Percentiles rank a stretch among this genome's conserved stretches.
These are phyloP conservation scores for Pipra filicauda DNA, from an alignment of 2,113 vertebrate species.

Conservation along the genomic window DNA sequence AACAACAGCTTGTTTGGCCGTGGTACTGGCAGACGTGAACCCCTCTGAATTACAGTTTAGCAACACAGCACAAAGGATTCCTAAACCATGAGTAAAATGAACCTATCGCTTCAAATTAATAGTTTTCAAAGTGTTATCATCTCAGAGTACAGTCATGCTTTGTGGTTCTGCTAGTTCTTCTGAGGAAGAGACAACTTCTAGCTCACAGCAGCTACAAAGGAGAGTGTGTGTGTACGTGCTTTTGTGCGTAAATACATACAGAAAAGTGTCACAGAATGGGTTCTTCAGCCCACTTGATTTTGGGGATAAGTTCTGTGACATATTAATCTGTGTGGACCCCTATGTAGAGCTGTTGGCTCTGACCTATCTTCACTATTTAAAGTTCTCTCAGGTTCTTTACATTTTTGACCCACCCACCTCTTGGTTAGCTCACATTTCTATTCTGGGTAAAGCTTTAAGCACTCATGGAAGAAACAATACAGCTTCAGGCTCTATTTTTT, in stretches of 20 bases:
- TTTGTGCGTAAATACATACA: not conserved
- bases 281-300: not conserved
- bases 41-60: not conserved
- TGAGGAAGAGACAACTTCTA: not conserved
- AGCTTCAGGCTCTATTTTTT: not conserved
- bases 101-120: not conserved
- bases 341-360: not conserved
- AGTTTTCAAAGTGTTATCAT: not conserved
- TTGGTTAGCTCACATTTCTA: not conserved
- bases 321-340: not conserved
- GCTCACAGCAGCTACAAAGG: not conserved
- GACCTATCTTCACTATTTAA: not conserved
- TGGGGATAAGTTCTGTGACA: not conserved
- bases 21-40: not conserved
- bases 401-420: not conserved
- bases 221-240: not conserved
- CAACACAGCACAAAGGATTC: not conserved
- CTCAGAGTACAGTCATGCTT: not conserved
- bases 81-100: not conserved
- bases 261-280: not conserved
- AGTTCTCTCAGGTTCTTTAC: not conserved
- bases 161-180: not conserved
- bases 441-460: not conserved
- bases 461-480: not conserved
- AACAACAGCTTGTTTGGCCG: not conserved